phyloP scores from a whole-genome alignment of 1,140 invertebrate species.

The Campoletis sonorensis region DNA sequence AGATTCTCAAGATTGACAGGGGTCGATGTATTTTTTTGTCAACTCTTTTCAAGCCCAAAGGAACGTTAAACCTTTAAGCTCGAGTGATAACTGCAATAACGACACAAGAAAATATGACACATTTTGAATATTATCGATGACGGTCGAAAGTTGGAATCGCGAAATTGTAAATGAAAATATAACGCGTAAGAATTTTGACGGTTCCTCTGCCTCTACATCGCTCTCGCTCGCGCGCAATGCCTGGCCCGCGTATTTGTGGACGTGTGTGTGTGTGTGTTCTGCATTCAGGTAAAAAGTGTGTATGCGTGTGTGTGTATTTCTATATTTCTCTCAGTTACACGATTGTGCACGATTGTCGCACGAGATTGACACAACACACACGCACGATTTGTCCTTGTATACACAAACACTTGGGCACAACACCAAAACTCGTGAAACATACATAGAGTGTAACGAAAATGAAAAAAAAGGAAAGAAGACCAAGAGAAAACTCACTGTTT shows the following conservation, averaged over 20 bases:
- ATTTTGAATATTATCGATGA: not conserved
- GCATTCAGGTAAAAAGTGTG: conserved; percentile 21
- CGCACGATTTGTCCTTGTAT: conserved; percentile 34
- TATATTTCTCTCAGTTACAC: not conserved
- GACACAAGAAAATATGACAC: conserved; percentile 6
- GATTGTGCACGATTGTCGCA: conserved; percentile 1
- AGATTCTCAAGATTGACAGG: conserved; percentile 3
- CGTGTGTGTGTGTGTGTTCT: conserved; percentile 2
- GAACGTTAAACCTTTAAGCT: conserved; percentile 47
- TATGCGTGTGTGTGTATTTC: conserved; percentile 13
- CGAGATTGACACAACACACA: conserved; percentile 3
- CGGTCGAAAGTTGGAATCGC: not conserved
- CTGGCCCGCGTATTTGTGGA: not conserved
- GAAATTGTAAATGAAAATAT: conserved; percentile 21
- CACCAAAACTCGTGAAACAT: not conserved
- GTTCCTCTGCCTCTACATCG: not conserved
- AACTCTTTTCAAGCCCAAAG: conserved; percentile 21
- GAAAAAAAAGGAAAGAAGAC: not conserved
- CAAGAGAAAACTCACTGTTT: not conserved
- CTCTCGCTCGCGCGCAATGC: not conserved
- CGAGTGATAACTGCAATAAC: conserved; percentile 47
- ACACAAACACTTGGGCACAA: conserved; percentile 22
- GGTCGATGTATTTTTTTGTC: not conserved
- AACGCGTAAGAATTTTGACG: conserved; percentile 28
- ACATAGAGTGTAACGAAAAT: conserved; percentile 7